A percentile compares a stretch with the other conserved stretches of the same genome.
Evolutionary conservation across 2,797 vertebrate species (phyloP).

Genomic region (Labeo calbasu): DNA sequence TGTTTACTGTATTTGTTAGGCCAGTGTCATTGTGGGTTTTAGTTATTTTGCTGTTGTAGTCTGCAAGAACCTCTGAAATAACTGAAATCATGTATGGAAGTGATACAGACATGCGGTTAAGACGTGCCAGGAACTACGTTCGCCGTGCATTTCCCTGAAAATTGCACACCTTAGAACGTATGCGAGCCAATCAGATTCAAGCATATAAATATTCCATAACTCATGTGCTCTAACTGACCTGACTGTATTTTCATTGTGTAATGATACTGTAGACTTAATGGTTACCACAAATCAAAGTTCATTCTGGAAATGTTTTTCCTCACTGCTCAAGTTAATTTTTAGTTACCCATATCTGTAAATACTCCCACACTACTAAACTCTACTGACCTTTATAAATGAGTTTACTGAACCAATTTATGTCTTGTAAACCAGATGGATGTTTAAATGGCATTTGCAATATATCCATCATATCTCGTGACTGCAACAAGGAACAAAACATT

Average conservation of each 20-base stretch:
- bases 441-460: background rate
- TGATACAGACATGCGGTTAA: too few relatives aligned
- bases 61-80: too few relatives aligned
- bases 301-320: background rate
- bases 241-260: background rate
- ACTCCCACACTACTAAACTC: background rate
- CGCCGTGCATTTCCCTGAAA: too few relatives aligned
- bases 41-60: too few relatives aligned
- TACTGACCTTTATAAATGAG: background rate
- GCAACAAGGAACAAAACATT: background rate
- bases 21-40: too few relatives aligned
- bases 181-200: too few relatives aligned
- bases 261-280: background rate
- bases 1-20: too few relatives aligned
- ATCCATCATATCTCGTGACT: background rate
- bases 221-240: background rate
- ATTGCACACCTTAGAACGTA: too few relatives aligned
- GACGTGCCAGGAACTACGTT: too few relatives aligned
- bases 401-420: background rate
- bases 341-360: background rate
- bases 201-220: too few relatives aligned
- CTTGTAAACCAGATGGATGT: background rate
- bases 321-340: background rate
- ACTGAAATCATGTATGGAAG: too few relatives aligned
- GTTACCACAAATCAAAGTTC: slow-evolving; percentile 37